Base-by-base conservation (phyloP, 2,888 invertebrate genomes). In the Oscheius onirici region DNA sequence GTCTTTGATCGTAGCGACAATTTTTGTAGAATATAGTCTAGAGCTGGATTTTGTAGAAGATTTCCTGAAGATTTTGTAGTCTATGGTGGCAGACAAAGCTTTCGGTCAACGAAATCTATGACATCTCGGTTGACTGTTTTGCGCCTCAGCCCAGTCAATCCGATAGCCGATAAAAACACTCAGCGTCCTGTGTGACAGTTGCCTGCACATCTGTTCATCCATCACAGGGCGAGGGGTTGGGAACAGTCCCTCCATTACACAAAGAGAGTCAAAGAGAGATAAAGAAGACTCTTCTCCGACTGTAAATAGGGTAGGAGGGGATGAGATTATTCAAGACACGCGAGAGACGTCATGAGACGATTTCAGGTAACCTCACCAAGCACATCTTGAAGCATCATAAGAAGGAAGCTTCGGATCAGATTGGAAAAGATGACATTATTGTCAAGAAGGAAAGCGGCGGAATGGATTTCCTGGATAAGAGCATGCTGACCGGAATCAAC, bases 331-430 rank as follows among this genome's bases (percentile, higher is more conserved):
- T 20, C 58, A 41, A 55, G 26, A 24, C 43, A 60, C 44, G 24
- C 41, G 43, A 60, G 2, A 24, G 13, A 55, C 11, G 8, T 20
- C 17, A 8, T 55, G 40, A 58, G 17, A 58, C 34, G 22, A 57
- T 77, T 83, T 34, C 77, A 87, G 87, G 87, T 24, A 87, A 87
- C 68, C 81, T 87, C 22, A 87, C 87, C 46, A 87, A 87, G 65
- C 87, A 87, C 76, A 87, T 87, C 54, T 76, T 88, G 61, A 87
- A 87, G 69, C 87, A 87, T 74, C 87, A 87, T 76, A 86, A 87
- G 67, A 77, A 79, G 69, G 87, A 87, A 69, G 83, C 84, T 44
- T 81, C 75, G 52, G 87, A 84, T 55, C 79, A 78, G 71, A 86
- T 88, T 69, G 86, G 84, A 52, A 87, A 83, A 68, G 87, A 87